A percentile compares a stretch with the other conserved stretches of the same genome.
phyloP scores from a whole-genome alignment of 2,113 vertebrate species.

The Oplegnathus fasciatus region DNA sequence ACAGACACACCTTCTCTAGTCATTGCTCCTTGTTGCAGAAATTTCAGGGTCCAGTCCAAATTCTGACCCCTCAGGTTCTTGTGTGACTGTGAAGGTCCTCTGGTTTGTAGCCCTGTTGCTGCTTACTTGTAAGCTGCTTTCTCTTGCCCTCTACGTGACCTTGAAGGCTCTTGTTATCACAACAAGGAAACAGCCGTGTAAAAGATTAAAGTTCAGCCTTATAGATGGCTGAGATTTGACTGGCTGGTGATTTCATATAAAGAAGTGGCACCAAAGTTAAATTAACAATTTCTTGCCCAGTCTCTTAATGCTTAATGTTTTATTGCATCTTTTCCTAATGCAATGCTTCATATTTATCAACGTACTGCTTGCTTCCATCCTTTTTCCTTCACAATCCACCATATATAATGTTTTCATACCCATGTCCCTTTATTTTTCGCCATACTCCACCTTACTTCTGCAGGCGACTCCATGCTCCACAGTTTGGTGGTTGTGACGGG shows the following conservation, averaged over 20 bases:
- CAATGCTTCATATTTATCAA: neutral
- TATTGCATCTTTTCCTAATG: neutral
- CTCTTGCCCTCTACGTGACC: constrained; percentile 53
- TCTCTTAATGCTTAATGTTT: neutral
- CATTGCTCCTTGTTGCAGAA: neutral
- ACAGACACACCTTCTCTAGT: neutral
- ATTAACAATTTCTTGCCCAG: constrained; percentile 18
- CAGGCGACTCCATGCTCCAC: constrained; percentile 94
- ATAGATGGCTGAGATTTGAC: constrained; percentile 50
- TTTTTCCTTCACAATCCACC: neutral
- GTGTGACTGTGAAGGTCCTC: neutral
- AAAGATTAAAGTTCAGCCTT: constrained; percentile 62
- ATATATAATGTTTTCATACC: neutral
- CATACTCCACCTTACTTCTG: neutral
- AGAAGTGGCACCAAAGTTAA: neutral
- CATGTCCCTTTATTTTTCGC: neutral
- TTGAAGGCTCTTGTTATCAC: constrained; percentile 69
- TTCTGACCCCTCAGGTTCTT: neutral
- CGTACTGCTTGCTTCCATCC: neutral
- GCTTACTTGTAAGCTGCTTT: constrained; percentile 64
- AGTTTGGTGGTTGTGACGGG: constrained; percentile 96
- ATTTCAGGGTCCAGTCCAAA: neutral
- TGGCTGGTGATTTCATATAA: constrained; percentile 2
- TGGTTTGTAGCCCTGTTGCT: constrained; percentile 30
- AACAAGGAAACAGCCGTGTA: constrained; percentile 48